phyloP scores from a whole-genome alignment of 2,797 vertebrate species.

The Poecilia gillii region DNA sequence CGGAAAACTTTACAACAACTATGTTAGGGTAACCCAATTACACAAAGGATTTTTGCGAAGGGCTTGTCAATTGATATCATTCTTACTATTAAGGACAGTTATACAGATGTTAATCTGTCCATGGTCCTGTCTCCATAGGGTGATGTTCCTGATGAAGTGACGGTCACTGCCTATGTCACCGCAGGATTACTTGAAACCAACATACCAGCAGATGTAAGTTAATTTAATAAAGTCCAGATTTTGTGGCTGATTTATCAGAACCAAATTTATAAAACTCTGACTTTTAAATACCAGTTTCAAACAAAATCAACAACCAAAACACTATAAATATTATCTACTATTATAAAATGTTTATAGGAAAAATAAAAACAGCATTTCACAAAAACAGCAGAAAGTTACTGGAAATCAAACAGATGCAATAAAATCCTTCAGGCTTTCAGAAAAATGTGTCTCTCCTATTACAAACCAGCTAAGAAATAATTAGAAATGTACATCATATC shows the following conservation, averaged over 20 bases:
- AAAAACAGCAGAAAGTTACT: too few species aligned
- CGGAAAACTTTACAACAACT: constrained; percentile 84
- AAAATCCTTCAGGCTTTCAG: too few species aligned
- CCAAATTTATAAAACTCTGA: background rate
- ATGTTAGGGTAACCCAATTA: constrained; percentile 78
- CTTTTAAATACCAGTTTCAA: background rate
- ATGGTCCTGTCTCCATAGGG: constrained; percentile 64
- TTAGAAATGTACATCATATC: background rate
- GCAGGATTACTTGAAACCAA: constrained; percentile 75
- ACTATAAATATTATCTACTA: too few species aligned
- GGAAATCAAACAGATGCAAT: too few species aligned
- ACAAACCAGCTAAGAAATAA: background rate
- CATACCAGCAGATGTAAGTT: constrained; percentile 51
- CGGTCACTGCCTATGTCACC: constrained; percentile 77
- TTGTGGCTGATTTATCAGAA: background rate
- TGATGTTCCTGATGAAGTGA: constrained; percentile 78
- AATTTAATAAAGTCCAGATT: background rate
- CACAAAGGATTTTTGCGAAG: background rate
- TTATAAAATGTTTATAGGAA: too few species aligned
- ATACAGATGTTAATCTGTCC: background rate
- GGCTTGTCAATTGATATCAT: background rate
- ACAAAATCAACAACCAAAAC: background rate
- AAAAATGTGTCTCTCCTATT: too few species aligned
- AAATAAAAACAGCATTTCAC: too few species aligned
- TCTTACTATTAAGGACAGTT: background rate